Conservation (phyloP, 2,113 vertebrate genomes). For the Brachypodius melanocephalos region DNA sequence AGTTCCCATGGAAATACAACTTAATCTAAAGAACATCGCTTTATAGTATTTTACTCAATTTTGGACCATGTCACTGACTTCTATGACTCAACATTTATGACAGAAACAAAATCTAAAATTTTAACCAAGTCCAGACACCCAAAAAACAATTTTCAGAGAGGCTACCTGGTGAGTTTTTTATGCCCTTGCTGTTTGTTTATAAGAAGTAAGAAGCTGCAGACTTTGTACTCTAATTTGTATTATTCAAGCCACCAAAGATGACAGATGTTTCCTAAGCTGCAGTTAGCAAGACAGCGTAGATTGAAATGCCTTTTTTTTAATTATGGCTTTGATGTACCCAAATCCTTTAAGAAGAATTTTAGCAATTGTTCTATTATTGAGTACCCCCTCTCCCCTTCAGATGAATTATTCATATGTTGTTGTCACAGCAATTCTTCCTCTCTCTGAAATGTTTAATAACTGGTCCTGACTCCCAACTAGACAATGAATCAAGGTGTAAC, state of each 20-base stretch:
- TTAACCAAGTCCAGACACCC: background rate
- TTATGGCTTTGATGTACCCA: conserved; percentile 50
- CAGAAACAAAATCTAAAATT: background rate
- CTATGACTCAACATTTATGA: background rate
- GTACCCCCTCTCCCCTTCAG: conserved; percentile 34
- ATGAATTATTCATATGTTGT: conserved; percentile 69
- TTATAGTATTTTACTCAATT: background rate
- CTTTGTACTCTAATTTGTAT: conserved; percentile 24
- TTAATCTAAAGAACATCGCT: background rate
- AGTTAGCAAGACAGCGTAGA: conserved; percentile 32
- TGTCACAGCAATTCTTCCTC: conserved; percentile 59
- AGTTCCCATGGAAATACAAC: background rate
- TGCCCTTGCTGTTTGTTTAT: background rate
- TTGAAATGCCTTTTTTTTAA: conserved; percentile 38
- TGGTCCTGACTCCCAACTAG: conserved; percentile 34
- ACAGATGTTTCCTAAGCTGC: conserved; percentile 38
- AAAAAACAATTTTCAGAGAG: background rate
- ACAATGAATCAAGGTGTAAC: conserved; percentile 47
- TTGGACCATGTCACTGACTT: background rate
- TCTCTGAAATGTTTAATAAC: conserved; percentile 69
- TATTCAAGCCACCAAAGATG: conserved; percentile 21
- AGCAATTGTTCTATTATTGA: conserved; percentile 55
- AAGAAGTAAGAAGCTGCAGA: background rate
- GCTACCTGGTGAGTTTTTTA: background rate
- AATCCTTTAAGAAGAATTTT: conserved; percentile 63